Base-by-base conservation (phyloP, 2,797 vertebrate species). In the Sarcoramphus papa region DNA sequence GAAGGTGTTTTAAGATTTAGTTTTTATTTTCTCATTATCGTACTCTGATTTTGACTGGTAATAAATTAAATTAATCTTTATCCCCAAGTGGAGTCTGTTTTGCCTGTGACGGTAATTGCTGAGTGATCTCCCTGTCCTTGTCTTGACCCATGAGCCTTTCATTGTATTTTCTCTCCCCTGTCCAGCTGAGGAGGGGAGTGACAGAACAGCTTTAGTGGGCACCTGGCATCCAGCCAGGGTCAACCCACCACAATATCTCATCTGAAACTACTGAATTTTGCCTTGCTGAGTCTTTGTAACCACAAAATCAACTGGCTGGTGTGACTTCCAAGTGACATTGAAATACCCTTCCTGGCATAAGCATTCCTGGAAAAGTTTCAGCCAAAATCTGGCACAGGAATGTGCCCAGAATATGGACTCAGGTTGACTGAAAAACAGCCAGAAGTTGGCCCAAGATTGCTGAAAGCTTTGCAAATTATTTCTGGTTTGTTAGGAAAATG, bases 391-490 rank as follows among this genome's bases (percentile, higher is more conserved):
- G 56, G 17, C 45, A 43, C 10, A 53, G 4, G 15, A 93, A 74
- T 40, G 5, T 77, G 11, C 19, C 63, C 30, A 87, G 68, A 90
- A 83, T 74, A 35, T 35, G 41, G 22, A 56, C 30, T 83, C 35
- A n/a, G 8, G 20, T 0, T 80, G 57, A 63, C 48, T 80, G 60
- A 85, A 90, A 96, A 82, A 0, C 24, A 82, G 37, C 2, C 41
- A 91, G 18, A 80, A 95, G 13, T 57, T 92, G 67, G 77, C 33
- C 48, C 24, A 37, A 70, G 78, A 80, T 27, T 80, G 50, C 37
- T 79, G 25, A 82, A 89, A 94, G n/a, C 35, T 80, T 87, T 85
- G n/a, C 31, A 76, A 76, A 91, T 89, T 87, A 82, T 95, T 96
- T 93, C 45, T 94, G 25, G 51, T 84, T 93, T 93, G 50, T 93